These are phyloP conservation scores for Cryptotermes secundus DNA, from an alignment of 1,140 invertebrate species.

Conservation along the genomic window DNA sequence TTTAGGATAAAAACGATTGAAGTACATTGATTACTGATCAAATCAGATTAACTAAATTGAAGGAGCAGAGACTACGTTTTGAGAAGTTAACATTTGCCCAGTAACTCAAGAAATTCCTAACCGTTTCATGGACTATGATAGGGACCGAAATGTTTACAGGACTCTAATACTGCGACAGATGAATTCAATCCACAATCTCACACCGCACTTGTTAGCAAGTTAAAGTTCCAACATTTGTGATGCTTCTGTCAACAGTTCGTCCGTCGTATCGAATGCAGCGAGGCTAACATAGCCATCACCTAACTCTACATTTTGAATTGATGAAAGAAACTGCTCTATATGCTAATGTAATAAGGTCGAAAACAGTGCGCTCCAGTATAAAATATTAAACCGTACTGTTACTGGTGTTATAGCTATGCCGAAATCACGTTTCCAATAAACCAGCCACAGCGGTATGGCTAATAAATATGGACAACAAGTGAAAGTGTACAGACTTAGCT, in stretches of 20 bases:
- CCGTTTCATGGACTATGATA: too few species aligned
- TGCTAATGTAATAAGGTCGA: background rate
- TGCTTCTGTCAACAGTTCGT: background rate
- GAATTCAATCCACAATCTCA: background rate
- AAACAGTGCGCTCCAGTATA: background rate
- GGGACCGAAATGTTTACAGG: too few species aligned
- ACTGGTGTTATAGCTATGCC: background rate
- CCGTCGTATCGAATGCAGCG: background rate
- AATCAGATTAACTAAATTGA: too few species aligned
- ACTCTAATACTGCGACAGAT: background rate
- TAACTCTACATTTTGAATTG: background rate
- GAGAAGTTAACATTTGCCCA: too few species aligned
- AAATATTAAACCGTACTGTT: background rate
- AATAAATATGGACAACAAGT: background rate
- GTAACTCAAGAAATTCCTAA: too few species aligned
- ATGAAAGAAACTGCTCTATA: background rate
- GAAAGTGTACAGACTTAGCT: background rate
- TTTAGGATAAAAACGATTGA: too few species aligned
- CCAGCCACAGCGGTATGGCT: background rate
- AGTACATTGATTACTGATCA: too few species aligned
- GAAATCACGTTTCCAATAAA: background rate
- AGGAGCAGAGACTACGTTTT: too few species aligned
- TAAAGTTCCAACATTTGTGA: background rate
- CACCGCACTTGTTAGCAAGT: background rate
- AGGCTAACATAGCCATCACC: background rate